Evolutionary conservation across 2,888 invertebrate species (phyloP).

Genomic region (Chrysolina haemoptera): DNA sequence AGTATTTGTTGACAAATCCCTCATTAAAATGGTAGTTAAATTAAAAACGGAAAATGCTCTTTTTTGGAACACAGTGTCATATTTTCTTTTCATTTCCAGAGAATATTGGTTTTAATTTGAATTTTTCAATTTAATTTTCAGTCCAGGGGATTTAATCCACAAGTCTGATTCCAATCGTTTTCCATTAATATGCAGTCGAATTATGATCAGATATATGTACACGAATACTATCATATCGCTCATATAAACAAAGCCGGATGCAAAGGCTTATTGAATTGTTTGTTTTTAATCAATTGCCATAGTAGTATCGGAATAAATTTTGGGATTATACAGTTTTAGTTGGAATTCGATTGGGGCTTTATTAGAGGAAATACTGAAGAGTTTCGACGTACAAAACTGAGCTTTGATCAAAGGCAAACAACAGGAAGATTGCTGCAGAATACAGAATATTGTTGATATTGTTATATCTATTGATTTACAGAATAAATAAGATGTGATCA

Average conservation of each 20-base stretch:
- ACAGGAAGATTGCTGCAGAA: no score
- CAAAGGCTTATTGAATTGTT: constrained; percentile 22
- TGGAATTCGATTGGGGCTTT: not conserved
- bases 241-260: constrained; percentile 5
- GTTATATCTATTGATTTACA: no score
- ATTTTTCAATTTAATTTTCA: not conserved
- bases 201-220: constrained; percentile 2
- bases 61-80: not conserved
- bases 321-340: not conserved
- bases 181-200: constrained; percentile 3
- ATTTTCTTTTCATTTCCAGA: constrained; percentile 9
- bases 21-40: no score
- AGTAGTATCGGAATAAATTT: not conserved
- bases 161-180: not conserved
- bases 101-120: not conserved
- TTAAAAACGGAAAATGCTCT: not conserved
- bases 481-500: no score
- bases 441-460: no score
- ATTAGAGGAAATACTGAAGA: not conserved
- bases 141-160: not conserved
- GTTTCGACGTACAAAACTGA: not conserved
- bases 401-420: no score
- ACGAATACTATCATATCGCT: not conserved
- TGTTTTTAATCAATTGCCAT: constrained; percentile 20
- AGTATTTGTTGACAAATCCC: no score